These are phyloP conservation scores for Formica selysi DNA, from an alignment of 1,140 invertebrate genomes.

Conservation along the genomic window DNA sequence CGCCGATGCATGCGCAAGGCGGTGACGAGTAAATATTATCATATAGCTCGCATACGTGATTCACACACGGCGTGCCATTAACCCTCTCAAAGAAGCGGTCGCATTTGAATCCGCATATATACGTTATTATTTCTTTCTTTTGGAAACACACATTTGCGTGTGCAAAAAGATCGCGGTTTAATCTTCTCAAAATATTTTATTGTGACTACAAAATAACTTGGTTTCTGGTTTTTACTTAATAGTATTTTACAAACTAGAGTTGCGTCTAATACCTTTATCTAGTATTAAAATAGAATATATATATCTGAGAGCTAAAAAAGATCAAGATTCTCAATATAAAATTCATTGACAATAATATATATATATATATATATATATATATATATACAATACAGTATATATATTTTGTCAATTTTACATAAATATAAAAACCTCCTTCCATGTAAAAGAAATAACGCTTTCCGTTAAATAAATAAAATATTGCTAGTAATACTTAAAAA, in stretches of 20 bases:
- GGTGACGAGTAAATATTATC: constrained; percentile 63
- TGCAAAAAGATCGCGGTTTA: not conserved
- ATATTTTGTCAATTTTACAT: not conserved
- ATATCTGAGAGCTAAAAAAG: not conserved
- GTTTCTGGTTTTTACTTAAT: not conserved
- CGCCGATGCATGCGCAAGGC: constrained; percentile 10
- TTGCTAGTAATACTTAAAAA: constrained; percentile 5
- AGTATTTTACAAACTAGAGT: not conserved
- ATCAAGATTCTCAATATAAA: not conserved
- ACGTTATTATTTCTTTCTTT: constrained; percentile 5
- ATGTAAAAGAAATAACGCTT: not conserved
- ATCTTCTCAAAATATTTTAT: not conserved
- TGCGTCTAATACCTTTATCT: not conserved
- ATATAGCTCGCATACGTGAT: constrained; percentile 46
- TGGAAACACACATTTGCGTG: not conserved
- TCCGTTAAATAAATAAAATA: constrained; percentile 30
- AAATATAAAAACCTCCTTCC: not conserved
- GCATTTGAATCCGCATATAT: constrained; percentile 37
- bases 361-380: not conserved
- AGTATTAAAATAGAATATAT: not conserved
- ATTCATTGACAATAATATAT: not conserved
- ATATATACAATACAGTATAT: too few species aligned
- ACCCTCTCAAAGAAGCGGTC: constrained; percentile 35
- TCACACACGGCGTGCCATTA: constrained; percentile 27
- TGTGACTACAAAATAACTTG: not conserved